A percentile compares a stretch with the other conserved stretches of the same genome.
Evolutionary conservation across 2,113 vertebrate genomes (phyloP).

Genomic region (Chiloscyllium plagiosum): DNA sequence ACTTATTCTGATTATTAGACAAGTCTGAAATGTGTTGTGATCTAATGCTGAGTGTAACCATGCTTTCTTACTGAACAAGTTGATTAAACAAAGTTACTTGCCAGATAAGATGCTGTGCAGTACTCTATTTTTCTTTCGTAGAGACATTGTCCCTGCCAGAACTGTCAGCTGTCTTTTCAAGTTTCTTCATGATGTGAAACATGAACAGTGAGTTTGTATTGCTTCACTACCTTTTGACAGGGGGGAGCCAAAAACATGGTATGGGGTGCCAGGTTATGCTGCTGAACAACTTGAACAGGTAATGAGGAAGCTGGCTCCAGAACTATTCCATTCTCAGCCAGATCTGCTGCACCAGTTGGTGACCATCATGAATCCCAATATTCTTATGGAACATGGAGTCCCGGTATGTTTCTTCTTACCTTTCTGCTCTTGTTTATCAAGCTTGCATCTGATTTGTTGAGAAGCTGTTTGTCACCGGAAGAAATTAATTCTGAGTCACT

Average conservation of each 20-base stretch:
- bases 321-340: slow-evolving; percentile 92
- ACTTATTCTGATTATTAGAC: background rate
- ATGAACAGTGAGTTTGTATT: background rate
- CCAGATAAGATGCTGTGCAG: background rate
- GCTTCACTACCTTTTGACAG: slow-evolving; percentile 50
- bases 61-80: background rate
- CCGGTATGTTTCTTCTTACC: slow-evolving; percentile 65
- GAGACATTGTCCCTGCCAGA: background rate
- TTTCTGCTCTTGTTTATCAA: background rate
- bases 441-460: background rate
- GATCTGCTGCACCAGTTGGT: slow-evolving; percentile 94
- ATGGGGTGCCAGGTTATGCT: slow-evolving; percentile 87
- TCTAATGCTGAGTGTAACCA: background rate
- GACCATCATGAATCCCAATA: slow-evolving; percentile 97
- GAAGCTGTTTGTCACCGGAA: background rate
- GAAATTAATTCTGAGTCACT: background rate
- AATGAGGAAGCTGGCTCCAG: slow-evolving; percentile 92
- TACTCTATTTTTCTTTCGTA: background rate
- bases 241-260: slow-evolving; percentile 98
- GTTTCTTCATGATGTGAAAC: background rate
- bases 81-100: background rate
- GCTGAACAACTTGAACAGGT: slow-evolving; percentile 92
- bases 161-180: background rate
- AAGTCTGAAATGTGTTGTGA: background rate
- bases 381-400: slow-evolving; percentile 95